These are phyloP conservation scores for Trogon melanurus DNA, from an alignment of 2,113 vertebrate genomes.

Conservation along the genomic window DNA sequence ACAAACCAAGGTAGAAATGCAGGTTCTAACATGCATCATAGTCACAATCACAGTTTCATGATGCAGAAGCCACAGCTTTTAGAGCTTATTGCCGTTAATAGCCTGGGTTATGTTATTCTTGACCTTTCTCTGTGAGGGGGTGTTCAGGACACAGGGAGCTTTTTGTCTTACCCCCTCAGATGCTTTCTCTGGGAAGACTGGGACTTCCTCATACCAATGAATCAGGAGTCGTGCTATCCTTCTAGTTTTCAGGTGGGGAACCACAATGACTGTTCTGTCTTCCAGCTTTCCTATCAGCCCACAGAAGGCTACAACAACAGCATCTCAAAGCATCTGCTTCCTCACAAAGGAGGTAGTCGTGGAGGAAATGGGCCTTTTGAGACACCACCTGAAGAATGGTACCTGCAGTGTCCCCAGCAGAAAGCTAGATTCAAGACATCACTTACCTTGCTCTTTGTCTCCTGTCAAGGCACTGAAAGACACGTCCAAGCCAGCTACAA, in stretches of 20 bases:
- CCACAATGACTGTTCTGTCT: background rate
- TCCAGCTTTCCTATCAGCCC: background rate
- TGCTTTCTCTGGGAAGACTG: background rate
- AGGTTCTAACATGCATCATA: background rate
- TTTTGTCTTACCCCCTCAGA: background rate
- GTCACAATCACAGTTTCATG: background rate
- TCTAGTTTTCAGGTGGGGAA: background rate
- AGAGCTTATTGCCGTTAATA: background rate
- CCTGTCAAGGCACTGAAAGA: background rate
- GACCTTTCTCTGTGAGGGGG: background rate
- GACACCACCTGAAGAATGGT: background rate
- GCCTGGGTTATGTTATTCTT: background rate
- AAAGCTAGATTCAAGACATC: background rate
- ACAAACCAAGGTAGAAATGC: background rate
- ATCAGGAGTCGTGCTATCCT: background rate
- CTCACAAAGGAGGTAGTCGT: background rate
- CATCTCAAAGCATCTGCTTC: background rate
- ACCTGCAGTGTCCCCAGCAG: background rate
- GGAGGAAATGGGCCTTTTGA: background rate
- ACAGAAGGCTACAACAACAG: background rate
- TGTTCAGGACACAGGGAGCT: background rate
- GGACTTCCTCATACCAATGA: fast-evolving
- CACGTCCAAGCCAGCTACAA: background rate
- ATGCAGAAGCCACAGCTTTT: background rate
- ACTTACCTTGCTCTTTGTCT: background rate